Percentiles rank a stretch among this genome's conserved stretches.
Evolutionary conservation across 64 coral and sea anemone genomes (phyloP).

Genomic region (Dendrophyllia cribrosa): DNA sequence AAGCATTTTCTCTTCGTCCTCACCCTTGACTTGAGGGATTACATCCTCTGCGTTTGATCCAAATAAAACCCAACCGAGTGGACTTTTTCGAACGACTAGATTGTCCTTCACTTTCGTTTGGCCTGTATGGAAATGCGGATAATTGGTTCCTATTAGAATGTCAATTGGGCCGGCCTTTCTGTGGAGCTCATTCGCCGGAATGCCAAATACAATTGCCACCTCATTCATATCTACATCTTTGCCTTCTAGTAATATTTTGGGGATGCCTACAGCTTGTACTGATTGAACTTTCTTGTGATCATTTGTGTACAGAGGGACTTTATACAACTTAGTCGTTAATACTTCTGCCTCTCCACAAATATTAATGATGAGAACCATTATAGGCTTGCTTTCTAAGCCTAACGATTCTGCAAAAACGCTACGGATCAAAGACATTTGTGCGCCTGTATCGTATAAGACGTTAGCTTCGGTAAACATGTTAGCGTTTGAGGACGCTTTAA

Average conservation of each 20-base stretch:
- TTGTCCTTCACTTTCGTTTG: constrained; percentile 66
- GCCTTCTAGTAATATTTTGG: constrained; percentile 49
- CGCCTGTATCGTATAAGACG: constrained; percentile 56
- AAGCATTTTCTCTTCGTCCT: too few species aligned
- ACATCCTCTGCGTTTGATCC: constrained; percentile 15
- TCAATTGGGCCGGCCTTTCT: constrained; percentile 60
- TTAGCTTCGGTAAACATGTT: constrained; percentile 1
- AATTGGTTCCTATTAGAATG: constrained; percentile 72
- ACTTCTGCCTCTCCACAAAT: constrained; percentile 74
- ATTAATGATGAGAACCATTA: constrained; percentile 58
- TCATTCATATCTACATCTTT: constrained; percentile 25
- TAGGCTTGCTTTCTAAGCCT: constrained; percentile 17
- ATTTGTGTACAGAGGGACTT: constrained; percentile 53
- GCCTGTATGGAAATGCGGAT: constrained; percentile 56
- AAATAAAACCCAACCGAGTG: constrained; percentile 78
- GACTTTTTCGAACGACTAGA: constrained; percentile 59
- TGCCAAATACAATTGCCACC: constrained; percentile 38
- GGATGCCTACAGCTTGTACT: constrained; percentile 75
- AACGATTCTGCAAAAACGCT: constrained; percentile 49
- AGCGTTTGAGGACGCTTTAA: neutral
- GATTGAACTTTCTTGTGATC: constrained; percentile 36
- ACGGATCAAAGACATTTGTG: constrained; percentile 64
- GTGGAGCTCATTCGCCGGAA: neutral
- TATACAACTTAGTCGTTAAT: constrained; percentile 67
- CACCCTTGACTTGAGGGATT: constrained; percentile 13